These are phyloP conservation scores for Brotogeris chrysoptera DNA, from an alignment of 2,797 vertebrate species.

Conservation along the genomic window DNA sequence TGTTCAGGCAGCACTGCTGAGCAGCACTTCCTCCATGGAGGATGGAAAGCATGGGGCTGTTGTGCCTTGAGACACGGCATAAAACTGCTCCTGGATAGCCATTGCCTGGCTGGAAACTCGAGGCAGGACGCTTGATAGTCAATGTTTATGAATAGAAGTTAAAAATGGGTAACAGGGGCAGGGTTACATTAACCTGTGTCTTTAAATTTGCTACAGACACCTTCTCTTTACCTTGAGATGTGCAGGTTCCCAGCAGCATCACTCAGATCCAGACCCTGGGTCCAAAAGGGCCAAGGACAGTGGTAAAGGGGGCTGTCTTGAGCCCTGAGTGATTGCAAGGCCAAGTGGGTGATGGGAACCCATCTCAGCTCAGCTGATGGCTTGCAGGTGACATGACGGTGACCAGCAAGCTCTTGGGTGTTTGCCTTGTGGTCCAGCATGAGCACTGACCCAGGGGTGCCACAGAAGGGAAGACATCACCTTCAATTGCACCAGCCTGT, in stretches of 20 bases:
- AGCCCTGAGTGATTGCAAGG: neutral
- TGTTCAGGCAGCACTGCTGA: neutral
- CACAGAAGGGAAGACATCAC: neutral
- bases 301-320: neutral
- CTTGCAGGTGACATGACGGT: neutral
- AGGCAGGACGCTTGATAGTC: neutral
- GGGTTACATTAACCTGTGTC: fast-evolving
- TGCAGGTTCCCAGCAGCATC: neutral
- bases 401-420: neutral
- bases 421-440: neutral
- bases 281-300: neutral
- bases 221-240: neutral
- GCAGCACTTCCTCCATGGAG: neutral
- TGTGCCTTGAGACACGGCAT: neutral
- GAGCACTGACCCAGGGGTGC: neutral
- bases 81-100: neutral
- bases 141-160: neutral
- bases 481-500: neutral
- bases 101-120: neutral
- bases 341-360: neutral
- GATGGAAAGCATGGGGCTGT: too few relatives aligned
- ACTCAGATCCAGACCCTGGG: neutral
- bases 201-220: neutral
- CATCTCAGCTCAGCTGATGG: neutral
- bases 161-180: neutral